Percentiles rank a stretch among this genome's conserved stretches.
phyloP scores from a whole-genome alignment of 2,113 vertebrate species.

The Leucopternis melanops region DNA sequence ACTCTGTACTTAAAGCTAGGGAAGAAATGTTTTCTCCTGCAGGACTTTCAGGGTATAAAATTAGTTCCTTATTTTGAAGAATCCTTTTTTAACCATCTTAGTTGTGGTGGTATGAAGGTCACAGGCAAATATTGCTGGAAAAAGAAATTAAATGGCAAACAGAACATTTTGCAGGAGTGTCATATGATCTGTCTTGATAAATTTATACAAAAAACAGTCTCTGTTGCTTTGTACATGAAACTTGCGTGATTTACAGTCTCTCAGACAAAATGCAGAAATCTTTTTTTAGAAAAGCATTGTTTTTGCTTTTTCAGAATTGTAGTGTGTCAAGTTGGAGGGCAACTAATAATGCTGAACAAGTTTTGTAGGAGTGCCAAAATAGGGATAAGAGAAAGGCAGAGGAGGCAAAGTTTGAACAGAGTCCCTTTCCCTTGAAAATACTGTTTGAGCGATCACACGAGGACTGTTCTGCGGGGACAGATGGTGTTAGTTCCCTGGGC shows the following conservation, averaged over 20 bases:
- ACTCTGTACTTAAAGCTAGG: background rate
- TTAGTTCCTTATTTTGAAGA: background rate
- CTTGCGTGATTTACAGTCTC: background rate
- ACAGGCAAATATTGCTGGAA: background rate
- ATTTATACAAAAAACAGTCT: background rate
- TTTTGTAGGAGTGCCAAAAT: fast-evolving
- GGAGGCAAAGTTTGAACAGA: background rate
- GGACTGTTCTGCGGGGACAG: fast-evolving
- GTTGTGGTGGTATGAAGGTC: background rate
- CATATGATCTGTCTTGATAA: background rate
- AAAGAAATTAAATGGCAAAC: background rate
- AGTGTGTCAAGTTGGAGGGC: background rate
- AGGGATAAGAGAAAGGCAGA: background rate
- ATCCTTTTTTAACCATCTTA: background rate
- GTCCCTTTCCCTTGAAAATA: background rate
- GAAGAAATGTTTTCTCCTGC: background rate
- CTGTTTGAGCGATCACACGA: fast-evolving
- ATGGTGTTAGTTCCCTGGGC: background rate
- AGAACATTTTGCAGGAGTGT: background rate
- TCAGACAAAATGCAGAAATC: background rate
- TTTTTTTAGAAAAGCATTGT: fast-evolving
- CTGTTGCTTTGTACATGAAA: background rate
- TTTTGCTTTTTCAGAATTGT: background rate
- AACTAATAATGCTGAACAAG: no score
- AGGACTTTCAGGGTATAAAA: background rate